Evolutionary conservation across 2,113 vertebrate species (phyloP).

Genomic region (Trachemys scripta): DNA sequence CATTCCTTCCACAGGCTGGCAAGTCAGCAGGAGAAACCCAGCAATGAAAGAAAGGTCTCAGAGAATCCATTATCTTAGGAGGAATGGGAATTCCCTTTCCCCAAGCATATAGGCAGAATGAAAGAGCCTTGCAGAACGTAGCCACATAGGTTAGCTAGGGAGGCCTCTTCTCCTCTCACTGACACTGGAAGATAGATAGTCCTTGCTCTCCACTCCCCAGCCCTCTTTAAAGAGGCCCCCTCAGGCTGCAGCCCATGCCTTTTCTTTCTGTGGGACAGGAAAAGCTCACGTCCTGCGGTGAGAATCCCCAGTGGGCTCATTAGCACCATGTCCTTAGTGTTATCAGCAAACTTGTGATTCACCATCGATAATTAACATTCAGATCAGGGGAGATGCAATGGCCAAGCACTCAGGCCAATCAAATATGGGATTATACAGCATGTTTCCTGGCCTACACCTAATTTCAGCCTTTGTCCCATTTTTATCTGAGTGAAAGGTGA

Average conservation of each 20-base stretch:
- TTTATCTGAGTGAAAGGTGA: background rate
- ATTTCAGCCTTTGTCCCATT: background rate
- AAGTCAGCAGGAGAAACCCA: background rate
- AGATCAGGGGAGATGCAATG: background rate
- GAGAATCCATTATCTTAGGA: background rate
- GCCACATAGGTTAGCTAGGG: too few species aligned
- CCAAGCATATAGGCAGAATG: background rate
- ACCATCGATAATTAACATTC: background rate
- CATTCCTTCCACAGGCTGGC: background rate
- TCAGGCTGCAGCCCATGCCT: background rate
- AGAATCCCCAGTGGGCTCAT: background rate
- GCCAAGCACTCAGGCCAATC: background rate
- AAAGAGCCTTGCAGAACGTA: background rate
- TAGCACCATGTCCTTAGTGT: background rate
- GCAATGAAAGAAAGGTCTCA: background rate
- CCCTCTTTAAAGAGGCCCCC: background rate
- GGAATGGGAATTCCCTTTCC: background rate
- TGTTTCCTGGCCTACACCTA: background rate
- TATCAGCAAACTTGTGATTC: background rate
- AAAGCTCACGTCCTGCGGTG: background rate
- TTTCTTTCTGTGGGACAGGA: background rate
- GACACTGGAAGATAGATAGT: too few species aligned
- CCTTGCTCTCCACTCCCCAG: too few species aligned
- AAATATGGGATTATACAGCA: background rate
- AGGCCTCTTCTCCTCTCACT: background rate